Evolutionary conservation across 2,113 vertebrate genomes (phyloP), one percentile per base, ranked within the genome.

Genomic region (Columba livia): DNA sequence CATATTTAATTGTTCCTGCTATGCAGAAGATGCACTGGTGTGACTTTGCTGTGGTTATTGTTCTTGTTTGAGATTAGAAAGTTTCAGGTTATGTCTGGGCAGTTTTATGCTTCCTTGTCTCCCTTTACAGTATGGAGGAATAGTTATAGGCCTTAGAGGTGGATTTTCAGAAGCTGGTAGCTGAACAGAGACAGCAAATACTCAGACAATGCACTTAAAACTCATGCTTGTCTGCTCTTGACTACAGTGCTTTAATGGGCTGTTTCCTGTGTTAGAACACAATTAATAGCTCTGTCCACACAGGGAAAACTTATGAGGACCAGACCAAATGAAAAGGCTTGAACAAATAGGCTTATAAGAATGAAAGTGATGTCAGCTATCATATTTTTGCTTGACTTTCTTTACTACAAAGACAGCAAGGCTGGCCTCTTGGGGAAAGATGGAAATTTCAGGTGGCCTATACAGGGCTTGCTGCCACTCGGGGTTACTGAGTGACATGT

Each of bases 1-100:
- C 80, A n/a, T 44, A 9, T 18, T 50, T 78, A 24, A 25, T 48
- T 75, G 9, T 44, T 81, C 34, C 29, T 42, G 14, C 51, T 74
- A 11, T 69, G n/a, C 58, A 34, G 38, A 62, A 54, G 25, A 38
- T 32, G 1, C 0, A 5, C 26, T 69, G 32, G 15, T 29, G 15
- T 26, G 36, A 24, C 10, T 94, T 93, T 71, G 15, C 17, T 66
- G 18, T 48, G 11, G 20, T 75, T 79, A 12, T n/a, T 56, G 25
- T 32, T 75, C 8, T 54, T 88, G 31, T 54, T 40, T 65, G 66
- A 82, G 62, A 23, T 8, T 84, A 51, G 85, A 31, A 79, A 32
- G 31, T 38, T 80, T 80, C 60, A 83, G 25, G 17, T 29, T 24
- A 20, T 0, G 0, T 47, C 56, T 51, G 57, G 57, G 12, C 28